Percentiles rank a stretch among this genome's conserved stretches.
Conservation (phyloP, 2,797 vertebrate genomes). For the Heliangelus exortis region DNA sequence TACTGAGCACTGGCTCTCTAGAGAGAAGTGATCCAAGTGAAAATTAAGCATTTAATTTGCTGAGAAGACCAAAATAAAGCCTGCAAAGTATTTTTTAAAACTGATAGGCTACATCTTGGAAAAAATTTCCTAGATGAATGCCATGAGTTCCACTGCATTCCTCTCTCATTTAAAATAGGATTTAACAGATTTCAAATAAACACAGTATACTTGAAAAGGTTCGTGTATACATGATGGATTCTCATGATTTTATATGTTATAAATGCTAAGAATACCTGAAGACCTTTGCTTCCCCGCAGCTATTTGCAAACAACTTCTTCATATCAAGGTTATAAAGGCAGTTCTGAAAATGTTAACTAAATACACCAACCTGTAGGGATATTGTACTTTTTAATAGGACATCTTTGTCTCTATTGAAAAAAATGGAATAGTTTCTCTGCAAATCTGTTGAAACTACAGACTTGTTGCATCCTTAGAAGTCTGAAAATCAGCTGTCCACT, state of each 20-base stretch:
- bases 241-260: neutral
- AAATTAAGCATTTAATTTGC: neutral
- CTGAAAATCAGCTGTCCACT: neutral
- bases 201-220: neutral
- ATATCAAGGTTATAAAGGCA: neutral
- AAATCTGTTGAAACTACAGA: neutral
- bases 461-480: neutral
- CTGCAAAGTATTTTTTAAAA: neutral
- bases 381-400: neutral
- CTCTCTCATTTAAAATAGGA: neutral
- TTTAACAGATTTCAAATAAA: neutral
- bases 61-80: neutral
- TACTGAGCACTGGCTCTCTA: neutral
- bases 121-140: neutral
- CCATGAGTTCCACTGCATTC: neutral
- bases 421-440: neutral
- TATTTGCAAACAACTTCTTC: neutral
- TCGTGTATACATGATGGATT: neutral
- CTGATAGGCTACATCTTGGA: neutral
- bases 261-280: neutral
- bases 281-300: neutral
- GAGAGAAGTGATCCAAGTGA: neutral
- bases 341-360: neutral
- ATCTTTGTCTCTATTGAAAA: neutral
- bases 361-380: accelerated